Evolutionary conservation across 2,888 invertebrate species (phyloP), one percentile per base, ranked within the genome.

Genomic region (Corythucha ciliata): DNA sequence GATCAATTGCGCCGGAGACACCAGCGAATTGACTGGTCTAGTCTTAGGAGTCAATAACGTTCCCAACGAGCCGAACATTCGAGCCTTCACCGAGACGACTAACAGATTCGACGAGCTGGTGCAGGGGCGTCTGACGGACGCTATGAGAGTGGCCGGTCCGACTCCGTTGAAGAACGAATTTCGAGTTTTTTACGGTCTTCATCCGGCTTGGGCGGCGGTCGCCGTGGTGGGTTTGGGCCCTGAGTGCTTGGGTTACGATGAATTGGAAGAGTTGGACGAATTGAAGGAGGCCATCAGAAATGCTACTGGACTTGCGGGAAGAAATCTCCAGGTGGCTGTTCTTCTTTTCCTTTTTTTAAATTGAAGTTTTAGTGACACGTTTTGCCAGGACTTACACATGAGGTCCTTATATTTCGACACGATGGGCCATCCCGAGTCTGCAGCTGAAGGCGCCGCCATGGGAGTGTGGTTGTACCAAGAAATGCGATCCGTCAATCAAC

Each of bases 361-460:
- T n/a, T n/a, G n/a, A n/a, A n/a, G n/a, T n/a, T n/a, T n/a, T n/a
- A n/a, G n/a, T n/a, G n/a, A n/a, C n/a, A n/a, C n/a, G n/a, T n/a
- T n/a, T n/a, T n/a, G n/a, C n/a, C 73, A 75, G 27, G 62, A 67
- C 3, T 65, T 79, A 16, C 66, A 57, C 29, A 74, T 80, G 0
- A 71, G 69, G 42, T 66, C 72, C 24, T 76, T 88, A 25, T 74
- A 76, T 55, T 72, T 88, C 0, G 88, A 89, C 64, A 79, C 81
- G 12, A 83, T 86, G 63, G 83, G 81, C 10, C 76, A 80, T 63
- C 79, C 85, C 0, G 82, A 84, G 66, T 83, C 84, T 2, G 79
- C 86, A 1, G 86, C 86, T 0, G 88, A 88, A 67, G 88, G 86
- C 2, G 78, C 83, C 1, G 70, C 73, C 2, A 70, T 89, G 16